Evolutionary conservation across 2,797 vertebrate species (phyloP).

Genomic region (Anomalospiza imberbis): DNA sequence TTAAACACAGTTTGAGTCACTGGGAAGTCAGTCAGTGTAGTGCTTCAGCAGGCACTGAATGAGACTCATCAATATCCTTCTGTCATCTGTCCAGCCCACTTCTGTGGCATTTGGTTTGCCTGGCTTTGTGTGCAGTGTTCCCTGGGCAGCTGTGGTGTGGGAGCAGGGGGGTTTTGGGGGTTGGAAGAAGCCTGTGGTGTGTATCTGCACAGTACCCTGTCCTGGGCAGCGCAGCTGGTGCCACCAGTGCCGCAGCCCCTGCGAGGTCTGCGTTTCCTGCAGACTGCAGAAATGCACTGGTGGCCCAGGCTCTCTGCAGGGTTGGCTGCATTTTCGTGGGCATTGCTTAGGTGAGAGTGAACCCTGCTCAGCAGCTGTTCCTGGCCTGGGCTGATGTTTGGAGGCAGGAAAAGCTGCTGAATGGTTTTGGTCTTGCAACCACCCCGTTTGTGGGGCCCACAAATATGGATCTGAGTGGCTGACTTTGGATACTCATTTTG

Average conservation of each 20-base stretch:
- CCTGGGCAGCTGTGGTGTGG: neutral
- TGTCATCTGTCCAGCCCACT: neutral
- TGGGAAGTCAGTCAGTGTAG: neutral
- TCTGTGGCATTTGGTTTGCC: neutral
- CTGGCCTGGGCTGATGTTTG: neutral
- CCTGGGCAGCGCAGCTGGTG: neutral
- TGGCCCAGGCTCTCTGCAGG: neutral
- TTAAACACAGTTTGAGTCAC: neutral
- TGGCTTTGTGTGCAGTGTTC: neutral
- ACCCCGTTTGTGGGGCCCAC: neutral
- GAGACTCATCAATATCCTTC: neutral
- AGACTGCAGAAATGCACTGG: accelerated
- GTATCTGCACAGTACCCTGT: neutral
- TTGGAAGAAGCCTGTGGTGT: neutral
- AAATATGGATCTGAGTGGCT: accelerated
- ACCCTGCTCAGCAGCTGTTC: neutral
- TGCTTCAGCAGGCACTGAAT: neutral
- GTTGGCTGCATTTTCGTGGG: neutral
- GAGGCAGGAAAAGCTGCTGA: neutral
- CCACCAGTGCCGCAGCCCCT: neutral
- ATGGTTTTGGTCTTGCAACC: neutral
- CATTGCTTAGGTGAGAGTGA: neutral
- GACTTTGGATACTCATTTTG: neutral
- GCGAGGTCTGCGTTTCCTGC: neutral
- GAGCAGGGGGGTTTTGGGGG: neutral